Base-by-base conservation (phyloP, 1,140 invertebrate genomes). In the Proctacanthus coquilletti region DNA sequence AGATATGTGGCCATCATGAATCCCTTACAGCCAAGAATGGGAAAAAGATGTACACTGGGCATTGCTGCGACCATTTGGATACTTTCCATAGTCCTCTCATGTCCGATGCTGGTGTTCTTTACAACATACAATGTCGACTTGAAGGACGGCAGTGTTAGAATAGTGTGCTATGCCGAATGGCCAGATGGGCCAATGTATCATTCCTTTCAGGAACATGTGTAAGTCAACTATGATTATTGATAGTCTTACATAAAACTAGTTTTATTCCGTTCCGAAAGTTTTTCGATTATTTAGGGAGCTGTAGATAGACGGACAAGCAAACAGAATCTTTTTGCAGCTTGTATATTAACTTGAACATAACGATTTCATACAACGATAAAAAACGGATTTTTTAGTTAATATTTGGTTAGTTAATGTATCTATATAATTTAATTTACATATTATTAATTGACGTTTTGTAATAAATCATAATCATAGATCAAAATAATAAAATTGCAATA, bases 1-100 rank as follows among this genome's bases (percentile, higher is more conserved):
- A 88, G 88, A 49, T 93, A 91, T 54, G 80, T 86, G 62, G 89
- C 88, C 18, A 93, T 94, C 45, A 86, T 94, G 68, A 81, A 84
- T 53, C 91, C 91, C 0, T 62, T 94, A 42, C 69, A 77, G 43
- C 85, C 82, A 4, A 69, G 86, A 32, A 80, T 93, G 69, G 84
- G 87, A 4, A 74, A 75, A 45, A 66, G 75, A 19, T 70, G 75
- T 1, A 92, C 89, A 1, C 60, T 93, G n/a, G 74, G 75, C 41
- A 77, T 92, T 27, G 83, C 84, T 0, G 63, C 77, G 1, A 63
- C 71, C 17, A 91, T 91, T 39, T 94, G 91, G 91, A 45, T 57
- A 17, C 45, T 75, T 5, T 77, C 83, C 5, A 72, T 71, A 1
- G 56, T 80, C 9, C 68, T 93, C 20, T 82, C 86, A 14, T 67